These are phyloP conservation scores for Aporrectodea caliginosa DNA, from an alignment of 1,140 invertebrate genomes.

Conservation along the genomic window DNA sequence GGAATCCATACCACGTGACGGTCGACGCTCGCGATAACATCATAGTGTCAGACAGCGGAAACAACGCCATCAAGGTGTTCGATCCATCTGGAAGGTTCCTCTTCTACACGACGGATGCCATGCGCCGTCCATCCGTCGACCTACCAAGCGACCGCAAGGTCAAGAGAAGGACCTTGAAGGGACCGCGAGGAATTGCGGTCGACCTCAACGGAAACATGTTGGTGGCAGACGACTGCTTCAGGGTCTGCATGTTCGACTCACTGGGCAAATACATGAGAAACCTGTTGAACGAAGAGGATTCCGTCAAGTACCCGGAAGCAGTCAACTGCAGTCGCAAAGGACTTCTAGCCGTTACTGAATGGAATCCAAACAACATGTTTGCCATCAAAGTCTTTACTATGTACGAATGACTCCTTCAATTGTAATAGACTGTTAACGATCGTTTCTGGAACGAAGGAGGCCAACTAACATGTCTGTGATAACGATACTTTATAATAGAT, in stretches of 20 bases:
- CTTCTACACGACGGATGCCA: too few relatives aligned
- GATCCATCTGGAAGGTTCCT: too few relatives aligned
- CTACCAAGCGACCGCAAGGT: too few relatives aligned
- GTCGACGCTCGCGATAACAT: constrained; percentile 21
- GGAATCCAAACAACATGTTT: constrained; percentile 24
- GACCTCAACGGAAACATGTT: constrained; percentile 21
- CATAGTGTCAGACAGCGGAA: constrained; percentile 18
- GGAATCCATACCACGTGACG: constrained; percentile 26
- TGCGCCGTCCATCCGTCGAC: too few relatives aligned
- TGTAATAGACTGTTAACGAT: too few relatives aligned
- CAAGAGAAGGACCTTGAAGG: too few relatives aligned
- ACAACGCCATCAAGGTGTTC: constrained; percentile 24
- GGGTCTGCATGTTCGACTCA: constrained; percentile 16
- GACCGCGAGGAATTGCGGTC: too few relatives aligned
- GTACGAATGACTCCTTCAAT: neutral
- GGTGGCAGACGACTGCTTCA: constrained; percentile 24
- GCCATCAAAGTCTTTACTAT: constrained; percentile 20
- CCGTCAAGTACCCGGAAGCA: constrained; percentile 17
- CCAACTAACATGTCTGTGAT: too few relatives aligned
- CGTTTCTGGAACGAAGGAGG: too few relatives aligned
- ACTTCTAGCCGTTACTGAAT: constrained; percentile 16
- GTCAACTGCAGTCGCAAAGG: neutral
- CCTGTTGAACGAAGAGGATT: constrained; percentile 18
- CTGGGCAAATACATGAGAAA: constrained; percentile 9
- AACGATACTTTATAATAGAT: too few relatives aligned